Evolutionary conservation across 2,113 vertebrate species (phyloP).

Genomic region (Corythoichthys haematopterus): DNA sequence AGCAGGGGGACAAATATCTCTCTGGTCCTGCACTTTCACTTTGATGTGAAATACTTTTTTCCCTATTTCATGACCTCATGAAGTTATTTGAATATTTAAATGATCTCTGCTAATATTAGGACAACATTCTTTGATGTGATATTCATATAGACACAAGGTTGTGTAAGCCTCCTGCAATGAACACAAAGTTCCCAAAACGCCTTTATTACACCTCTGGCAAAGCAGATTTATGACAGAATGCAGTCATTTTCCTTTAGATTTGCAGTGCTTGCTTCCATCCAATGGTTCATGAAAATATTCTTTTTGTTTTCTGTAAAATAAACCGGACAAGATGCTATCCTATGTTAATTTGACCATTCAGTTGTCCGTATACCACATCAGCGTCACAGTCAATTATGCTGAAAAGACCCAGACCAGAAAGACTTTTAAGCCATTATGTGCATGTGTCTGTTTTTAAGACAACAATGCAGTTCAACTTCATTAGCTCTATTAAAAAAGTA

Average conservation of each 20-base stretch:
- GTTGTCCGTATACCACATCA: constrained; percentile 22
- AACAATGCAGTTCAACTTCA: constrained; percentile 29
- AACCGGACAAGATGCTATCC: not conserved
- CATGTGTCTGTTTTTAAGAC: constrained; percentile 19
- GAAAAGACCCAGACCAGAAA: constrained; percentile 24
- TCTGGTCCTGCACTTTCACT: constrained; percentile 25
- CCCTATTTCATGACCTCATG: constrained; percentile 8
- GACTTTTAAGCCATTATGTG: constrained; percentile 23
- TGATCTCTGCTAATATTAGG: not conserved
- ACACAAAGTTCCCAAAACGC: not conserved
- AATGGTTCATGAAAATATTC: not conserved
- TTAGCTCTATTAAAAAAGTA: constrained; percentile 4
- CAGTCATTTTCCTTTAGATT: not conserved
- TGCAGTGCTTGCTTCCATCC: not conserved
- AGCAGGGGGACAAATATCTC: constrained; percentile 26
- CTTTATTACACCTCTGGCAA: not conserved
- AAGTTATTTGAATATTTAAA: constrained; percentile 5
- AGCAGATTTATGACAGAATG: not conserved
- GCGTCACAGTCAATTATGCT: constrained; percentile 29
- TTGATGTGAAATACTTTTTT: constrained; percentile 18
- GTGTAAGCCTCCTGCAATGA: not conserved
- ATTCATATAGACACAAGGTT: not conserved
- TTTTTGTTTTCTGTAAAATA: not conserved
- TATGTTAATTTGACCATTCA: constrained; percentile 25
- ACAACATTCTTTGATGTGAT: not conserved